Percentiles rank a stretch among this genome's conserved stretches.
These are phyloP conservation scores for Danaus chrysippus DNA, from an alignment of 2,888 invertebrate genomes.

Conservation along the genomic window DNA sequence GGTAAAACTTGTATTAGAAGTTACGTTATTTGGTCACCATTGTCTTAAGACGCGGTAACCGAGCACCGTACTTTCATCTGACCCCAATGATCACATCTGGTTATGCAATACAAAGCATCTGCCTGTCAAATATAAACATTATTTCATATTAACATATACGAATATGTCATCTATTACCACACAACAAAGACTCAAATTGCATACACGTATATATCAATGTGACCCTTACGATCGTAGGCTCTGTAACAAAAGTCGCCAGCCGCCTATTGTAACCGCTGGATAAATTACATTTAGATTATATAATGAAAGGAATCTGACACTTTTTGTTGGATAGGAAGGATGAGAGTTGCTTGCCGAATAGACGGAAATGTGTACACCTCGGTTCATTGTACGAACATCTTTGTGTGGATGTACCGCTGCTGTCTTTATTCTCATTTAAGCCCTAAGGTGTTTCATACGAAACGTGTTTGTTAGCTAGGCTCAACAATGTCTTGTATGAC, in stretches of 20 bases:
- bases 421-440: conserved; percentile 18
- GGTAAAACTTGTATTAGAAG: too few relatives aligned
- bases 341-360: conserved; percentile 20
- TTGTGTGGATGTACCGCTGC: conserved; percentile 11
- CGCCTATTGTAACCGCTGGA: neutral
- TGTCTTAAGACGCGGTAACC: conserved; percentile 17
- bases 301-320: conserved; percentile 7
- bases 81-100: conserved; percentile 39
- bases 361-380: neutral
- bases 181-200: conserved; percentile 11
- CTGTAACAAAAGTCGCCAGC: conserved; percentile 5
- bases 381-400: conserved; percentile 15
- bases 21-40: neutral
- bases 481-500: neutral
- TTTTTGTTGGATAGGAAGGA: conserved; percentile 20
- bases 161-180: conserved; percentile 12
- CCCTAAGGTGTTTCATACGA: conserved; percentile 22
- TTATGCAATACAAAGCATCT: conserved; percentile 35
- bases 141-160: conserved; percentile 11
- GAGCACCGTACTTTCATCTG: conserved; percentile 25
- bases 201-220: neutral
- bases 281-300: neutral
- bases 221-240: conserved; percentile 1
- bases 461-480: conserved; percentile 2
- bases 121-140: conserved; percentile 20